Percentiles rank a stretch among this genome's conserved stretches.
Evolutionary conservation across 2,888 invertebrate species (phyloP).

Genomic region (Yponomeuta evonymella): DNA sequence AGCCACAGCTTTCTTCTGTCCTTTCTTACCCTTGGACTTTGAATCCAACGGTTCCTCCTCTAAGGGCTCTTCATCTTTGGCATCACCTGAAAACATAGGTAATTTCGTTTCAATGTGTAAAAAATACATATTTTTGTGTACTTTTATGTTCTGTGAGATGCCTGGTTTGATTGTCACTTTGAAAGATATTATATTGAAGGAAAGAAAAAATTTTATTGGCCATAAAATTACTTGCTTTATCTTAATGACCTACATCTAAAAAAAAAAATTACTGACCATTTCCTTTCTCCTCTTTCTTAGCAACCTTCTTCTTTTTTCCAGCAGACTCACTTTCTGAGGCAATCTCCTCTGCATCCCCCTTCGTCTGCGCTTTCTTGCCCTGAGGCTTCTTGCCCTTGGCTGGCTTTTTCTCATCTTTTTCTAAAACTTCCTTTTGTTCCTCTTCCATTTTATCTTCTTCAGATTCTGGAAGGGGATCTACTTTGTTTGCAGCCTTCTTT

Average conservation of each 20-base stretch:
- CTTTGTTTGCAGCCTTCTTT: slow-evolving; percentile 9
- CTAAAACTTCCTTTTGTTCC: slow-evolving; percentile 23
- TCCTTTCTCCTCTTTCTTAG: slow-evolving; percentile 18
- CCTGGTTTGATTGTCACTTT: background rate
- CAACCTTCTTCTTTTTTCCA: slow-evolving; percentile 35
- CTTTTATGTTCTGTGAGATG: too few species aligned
- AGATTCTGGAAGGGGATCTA: background rate
- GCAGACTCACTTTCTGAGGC: slow-evolving; percentile 39
- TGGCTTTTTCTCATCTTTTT: slow-evolving; percentile 35
- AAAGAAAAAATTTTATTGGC: background rate
- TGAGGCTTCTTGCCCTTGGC: slow-evolving; percentile 46
- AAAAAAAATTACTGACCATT: slow-evolving; percentile 18
- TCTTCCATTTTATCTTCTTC: slow-evolving; percentile 14
- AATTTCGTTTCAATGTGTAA: background rate
- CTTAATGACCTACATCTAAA: background rate
- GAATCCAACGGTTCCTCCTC: slow-evolving; percentile 34
- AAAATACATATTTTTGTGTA: too few species aligned
- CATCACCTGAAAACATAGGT: slow-evolving; percentile 37
- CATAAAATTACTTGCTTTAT: background rate
- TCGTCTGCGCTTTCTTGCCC: slow-evolving; percentile 48
- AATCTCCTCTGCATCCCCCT: slow-evolving; percentile 32
- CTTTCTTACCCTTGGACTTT: slow-evolving; percentile 55
- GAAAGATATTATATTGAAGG: too few species aligned
- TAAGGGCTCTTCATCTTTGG: slow-evolving; percentile 41
- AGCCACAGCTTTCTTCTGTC: slow-evolving; percentile 46